Base-by-base conservation (phyloP, 2,797 vertebrate species). In the Numenius phaeopus region DNA sequence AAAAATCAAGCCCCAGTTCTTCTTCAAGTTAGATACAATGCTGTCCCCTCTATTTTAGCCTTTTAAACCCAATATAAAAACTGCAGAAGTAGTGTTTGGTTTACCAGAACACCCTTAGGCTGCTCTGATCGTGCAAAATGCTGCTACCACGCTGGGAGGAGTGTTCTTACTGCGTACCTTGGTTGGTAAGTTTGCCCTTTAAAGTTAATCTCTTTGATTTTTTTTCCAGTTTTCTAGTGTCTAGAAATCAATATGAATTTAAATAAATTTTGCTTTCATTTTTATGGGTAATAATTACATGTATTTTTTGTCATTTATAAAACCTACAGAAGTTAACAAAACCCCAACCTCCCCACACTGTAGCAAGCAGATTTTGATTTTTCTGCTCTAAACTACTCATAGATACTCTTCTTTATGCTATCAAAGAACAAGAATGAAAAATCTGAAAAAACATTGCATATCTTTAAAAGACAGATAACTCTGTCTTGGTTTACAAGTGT, bases 341-440 rank as follows among this genome's bases (percentile, higher is more conserved):
- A 76, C 24, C 5, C 12, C 29, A 44, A 1, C 1, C 9, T 5
- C 0, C 29, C 7, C 23, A 42, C 7, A 40, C 18, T 34, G 14
- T 1, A 91, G 39, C 17, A 83, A 61, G 69, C 7, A 50, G 16
- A 54, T 57, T 37, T 11, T 42, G 5, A 21, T 40, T 67, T 89
- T 70, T 66, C 15, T 20, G 27, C 40, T 79, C 20, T 59, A 30
- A 84, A 57, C 5, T 42, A 26, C 44, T n/a, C 27, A n/a, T 14
- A 49, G 18, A 10, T 87, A 40, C 37, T 69, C n/a, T 42, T 75
- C 20, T 46, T 71, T 16, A 30, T 80, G 42, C 49, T 86, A 18
- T 65, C 2, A 2, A 81, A 59, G 55, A 77, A 40, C 7, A 27
- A 2, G 1, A 83, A 91, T 57, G 32, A 39, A 81, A 80, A 80